Base-by-base conservation (phyloP, 2,797 vertebrate species). In the Crenichthys baileyi region DNA sequence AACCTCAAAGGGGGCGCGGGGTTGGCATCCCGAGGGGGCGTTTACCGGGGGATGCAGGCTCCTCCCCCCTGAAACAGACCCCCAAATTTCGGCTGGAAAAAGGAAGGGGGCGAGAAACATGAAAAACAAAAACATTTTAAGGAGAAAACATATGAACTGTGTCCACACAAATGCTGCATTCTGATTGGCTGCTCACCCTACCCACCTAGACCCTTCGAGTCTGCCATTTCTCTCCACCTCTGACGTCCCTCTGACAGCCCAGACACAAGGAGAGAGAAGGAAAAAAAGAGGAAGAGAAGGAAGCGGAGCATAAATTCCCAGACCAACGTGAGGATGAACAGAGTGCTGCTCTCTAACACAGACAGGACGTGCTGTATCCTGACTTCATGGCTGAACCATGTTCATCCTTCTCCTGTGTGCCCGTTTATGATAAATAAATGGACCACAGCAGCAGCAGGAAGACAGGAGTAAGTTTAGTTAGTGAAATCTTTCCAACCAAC, bases 1-100 rank as follows among this genome's bases (percentile, higher is more conserved):
- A 98, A 97, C 74, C 97, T 94, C 71, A 95, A n/a, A n/a, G 88
- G 0, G 94, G 92, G 0, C 97, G 96, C 0, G 97, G 97, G n/a
- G n/a, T n/a, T n/a, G n/a, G n/a, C n/a, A n/a, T n/a, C n/a, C n/a
- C n/a, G n/a, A n/a, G n/a, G 82, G n/a, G 77, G 78, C 31, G 78
- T 26, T n/a, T n/a, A 0, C 70, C 65, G 0, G 83, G 86, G 11
- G 84, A 82, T 0, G 73, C 75, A 0, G 84, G 79, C 22, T 88
- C 88, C 50, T 83, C 86, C 79, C 41, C n/a, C n/a, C n/a, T n/a
- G n/a, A n/a, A n/a, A n/a, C n/a, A n/a, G n/a, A n/a, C n/a, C n/a
- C n/a, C n/a, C n/a, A n/a, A n/a, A n/a, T n/a, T n/a, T n/a, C n/a
- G 97, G 94, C 97, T 83, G 73, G 7, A 7, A 13, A 44, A 7